Base-by-base conservation (phyloP, 53 echinoderm and acorn worm species). In the Paracentrotus lividus region DNA sequence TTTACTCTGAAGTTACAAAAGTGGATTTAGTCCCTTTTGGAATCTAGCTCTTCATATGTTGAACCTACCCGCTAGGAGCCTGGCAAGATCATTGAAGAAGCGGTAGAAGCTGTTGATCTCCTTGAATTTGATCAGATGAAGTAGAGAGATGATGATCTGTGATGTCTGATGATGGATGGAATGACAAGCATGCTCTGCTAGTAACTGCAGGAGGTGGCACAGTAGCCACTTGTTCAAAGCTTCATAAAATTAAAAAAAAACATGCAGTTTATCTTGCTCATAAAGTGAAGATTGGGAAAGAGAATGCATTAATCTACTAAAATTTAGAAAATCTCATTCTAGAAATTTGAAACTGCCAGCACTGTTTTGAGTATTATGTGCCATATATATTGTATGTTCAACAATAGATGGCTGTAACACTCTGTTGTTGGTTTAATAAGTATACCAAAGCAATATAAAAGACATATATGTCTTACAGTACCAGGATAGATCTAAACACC, bases 211-310 rank as follows among this genome's bases (percentile, higher is more conserved):
- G n/a, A 98, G 95, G 23, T 96, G 94, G 66, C 95, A 93, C 54
- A 98, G 54, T 4, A 98, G 95, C 97, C 97, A 98, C 55, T 45
- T 96, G 42, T 96, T 95, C 64, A 97, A 86, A 60, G 85, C 98
- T 98, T 23, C 9, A 52, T 8, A 3, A 40, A n/a, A 59, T 29
- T 31, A 31, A 29, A 29, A 6, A 64, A 27, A 27, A 8, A 64
- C 0, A 10, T 12, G 13, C 13, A 12, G 18, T 55, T 55, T 2
- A 1, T 64, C 8, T 64, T 26, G 5, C 64, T 64, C 9, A 8
- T 26, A 8, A 54, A 64, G 9, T 64, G 27, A 64, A 29, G 64
- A 26, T 27, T 64, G 27, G 26, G 64, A 27, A 64, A 64, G 18
- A 16, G 7, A 65, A 65, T 65, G 26, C 26, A 65, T n/a, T 65